A percentile compares a stretch with the other conserved stretches of the same genome.
Evolutionary conservation across 2,888 invertebrate species (phyloP).

Genomic region (Andrena trimmerana): DNA sequence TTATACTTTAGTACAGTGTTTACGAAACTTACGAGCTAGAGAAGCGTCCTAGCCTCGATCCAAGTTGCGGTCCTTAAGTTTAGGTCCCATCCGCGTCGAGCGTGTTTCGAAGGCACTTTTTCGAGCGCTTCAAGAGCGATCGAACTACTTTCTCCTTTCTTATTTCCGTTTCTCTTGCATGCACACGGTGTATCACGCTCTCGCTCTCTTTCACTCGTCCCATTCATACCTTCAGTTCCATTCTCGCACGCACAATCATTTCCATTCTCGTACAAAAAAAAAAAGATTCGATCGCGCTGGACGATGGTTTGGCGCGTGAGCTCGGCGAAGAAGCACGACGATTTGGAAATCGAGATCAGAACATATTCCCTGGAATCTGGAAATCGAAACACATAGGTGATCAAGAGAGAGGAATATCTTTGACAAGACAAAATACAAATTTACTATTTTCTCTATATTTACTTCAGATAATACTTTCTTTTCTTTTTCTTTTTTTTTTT

Average conservation of each 20-base stretch:
- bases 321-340: constrained; percentile 58
- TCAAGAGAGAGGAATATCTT: constrained; percentile 35
- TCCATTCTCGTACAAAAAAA: constrained; percentile 37
- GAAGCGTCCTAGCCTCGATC: constrained; percentile 80
- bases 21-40: constrained; percentile 80
- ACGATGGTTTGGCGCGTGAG: constrained; percentile 51
- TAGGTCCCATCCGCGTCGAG: constrained; percentile 75
- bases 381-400: constrained; percentile 53
- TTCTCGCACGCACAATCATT: constrained; percentile 23
- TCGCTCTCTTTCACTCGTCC: not conserved
- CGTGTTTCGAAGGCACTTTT: constrained; percentile 77
- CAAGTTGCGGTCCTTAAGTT: constrained; percentile 75
- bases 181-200: not conserved
- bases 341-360: constrained; percentile 58
- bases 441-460: constrained; percentile 22
- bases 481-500: not conserved
- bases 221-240: constrained; percentile 39
- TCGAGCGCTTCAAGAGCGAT: constrained; percentile 64
- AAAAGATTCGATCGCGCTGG: constrained; percentile 59
- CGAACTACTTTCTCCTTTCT: constrained; percentile 52
- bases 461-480: constrained; percentile 15
- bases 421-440: constrained; percentile 13
- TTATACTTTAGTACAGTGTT: constrained; percentile 73
- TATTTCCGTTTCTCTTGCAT: constrained; percentile 4
- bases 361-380: constrained; percentile 60